phyloP scores from a whole-genome alignment of 2,888 invertebrate species.

The Protophormia terraenovae region DNA sequence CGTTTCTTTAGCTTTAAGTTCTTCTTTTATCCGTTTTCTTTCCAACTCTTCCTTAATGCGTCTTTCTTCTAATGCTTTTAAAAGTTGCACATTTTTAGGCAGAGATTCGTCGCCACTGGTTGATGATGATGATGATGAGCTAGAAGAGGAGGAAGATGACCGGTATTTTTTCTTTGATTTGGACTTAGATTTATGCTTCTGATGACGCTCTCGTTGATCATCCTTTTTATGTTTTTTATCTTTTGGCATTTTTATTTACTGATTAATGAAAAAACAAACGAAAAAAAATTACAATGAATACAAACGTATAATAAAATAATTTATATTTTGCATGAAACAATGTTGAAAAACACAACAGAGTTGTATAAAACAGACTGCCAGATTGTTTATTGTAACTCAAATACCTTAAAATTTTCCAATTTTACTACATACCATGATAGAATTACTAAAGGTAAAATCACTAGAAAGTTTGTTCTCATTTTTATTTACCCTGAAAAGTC shows the following conservation, averaged over 20 bases:
- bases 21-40: slow-evolving; percentile 86
- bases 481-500: too few relatives aligned
- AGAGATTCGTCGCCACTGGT: slow-evolving; percentile 42
- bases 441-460: too few relatives aligned
- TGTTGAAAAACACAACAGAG: slow-evolving; percentile 1
- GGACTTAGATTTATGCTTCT: slow-evolving; percentile 53
- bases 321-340: neutral
- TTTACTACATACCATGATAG: too few relatives aligned
- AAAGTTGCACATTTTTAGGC: slow-evolving; percentile 56
- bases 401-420: too few relatives aligned
- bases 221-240: slow-evolving; percentile 60
- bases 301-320: slow-evolving; percentile 5
- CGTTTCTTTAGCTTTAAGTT: slow-evolving; percentile 94
- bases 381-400: neutral
- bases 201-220: slow-evolving; percentile 27
- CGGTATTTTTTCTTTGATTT: slow-evolving; percentile 47
- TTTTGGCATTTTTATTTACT: slow-evolving; percentile 51
- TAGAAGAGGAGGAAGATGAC: slow-evolving; percentile 38
- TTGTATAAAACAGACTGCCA: neutral
- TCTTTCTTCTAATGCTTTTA: slow-evolving; percentile 89
- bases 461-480: too few relatives aligned
- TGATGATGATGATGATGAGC: neutral
- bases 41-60: slow-evolving; percentile 86
- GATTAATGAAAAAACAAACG: neutral
- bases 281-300: neutral